These are phyloP conservation scores for Molanna angustata DNA, from an alignment of 2,888 invertebrate species.

Conservation along the genomic window DNA sequence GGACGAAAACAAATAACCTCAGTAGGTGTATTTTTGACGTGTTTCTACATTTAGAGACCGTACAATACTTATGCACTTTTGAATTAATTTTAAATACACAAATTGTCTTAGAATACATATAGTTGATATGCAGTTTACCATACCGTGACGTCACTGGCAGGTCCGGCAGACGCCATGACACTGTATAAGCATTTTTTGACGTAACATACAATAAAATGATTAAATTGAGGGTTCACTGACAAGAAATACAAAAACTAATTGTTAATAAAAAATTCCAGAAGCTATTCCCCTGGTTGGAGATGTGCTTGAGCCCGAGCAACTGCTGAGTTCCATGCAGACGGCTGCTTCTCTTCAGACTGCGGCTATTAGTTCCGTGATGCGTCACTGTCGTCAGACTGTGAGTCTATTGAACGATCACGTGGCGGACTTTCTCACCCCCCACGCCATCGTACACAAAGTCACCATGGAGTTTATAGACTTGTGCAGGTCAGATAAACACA, in stretches of 20 bases:
- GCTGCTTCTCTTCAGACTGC: conserved; percentile 22
- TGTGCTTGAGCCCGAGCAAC: conserved; percentile 28
- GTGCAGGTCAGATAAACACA: conserved; percentile 41
- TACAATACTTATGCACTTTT: too few relatives aligned
- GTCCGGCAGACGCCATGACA: too few relatives aligned
- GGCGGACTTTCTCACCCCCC: conserved; percentile 49
- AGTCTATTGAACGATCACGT: conserved; percentile 43
- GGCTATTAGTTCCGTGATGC: conserved; percentile 7
- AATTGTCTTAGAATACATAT: too few relatives aligned
- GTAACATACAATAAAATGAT: too few relatives aligned
- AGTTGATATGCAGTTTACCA: too few relatives aligned
- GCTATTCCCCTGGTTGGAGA: conserved; percentile 13
- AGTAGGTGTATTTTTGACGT: too few relatives aligned
- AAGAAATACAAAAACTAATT: not conserved
- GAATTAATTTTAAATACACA: too few relatives aligned
- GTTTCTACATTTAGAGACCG: too few relatives aligned
- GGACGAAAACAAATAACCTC: too few relatives aligned
- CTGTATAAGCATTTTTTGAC: too few relatives aligned
- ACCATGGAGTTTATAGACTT: conserved; percentile 51
- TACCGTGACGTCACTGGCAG: too few relatives aligned
- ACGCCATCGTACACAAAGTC: conserved; percentile 49
- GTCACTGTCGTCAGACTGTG: conserved; percentile 35
- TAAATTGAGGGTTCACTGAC: too few relatives aligned
- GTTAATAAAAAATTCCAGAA: conserved; percentile 6
- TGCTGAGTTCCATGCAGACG: conserved; percentile 25